Percentiles rank a stretch among this genome's conserved stretches.
Evolutionary conservation across 1,140 invertebrate species (phyloP).

Genomic region (silkworm (Bombyx mori)): DNA sequence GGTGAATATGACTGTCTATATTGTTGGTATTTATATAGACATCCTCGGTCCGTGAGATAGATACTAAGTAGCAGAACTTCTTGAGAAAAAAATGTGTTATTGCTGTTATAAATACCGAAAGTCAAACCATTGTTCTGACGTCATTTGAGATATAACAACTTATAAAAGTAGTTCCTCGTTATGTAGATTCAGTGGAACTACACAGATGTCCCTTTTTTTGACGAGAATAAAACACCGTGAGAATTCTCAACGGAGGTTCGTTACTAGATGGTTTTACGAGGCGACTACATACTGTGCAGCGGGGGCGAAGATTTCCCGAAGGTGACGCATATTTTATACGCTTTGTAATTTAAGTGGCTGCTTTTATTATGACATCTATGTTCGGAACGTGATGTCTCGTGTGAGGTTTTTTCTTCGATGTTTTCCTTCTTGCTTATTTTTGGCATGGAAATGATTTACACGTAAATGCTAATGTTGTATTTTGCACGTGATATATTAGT

Average conservation of each 20-base stretch:
- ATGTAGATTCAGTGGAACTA: constrained; percentile 2
- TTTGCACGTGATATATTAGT: too few species aligned
- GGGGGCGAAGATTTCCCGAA: constrained; percentile 45
- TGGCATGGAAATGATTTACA: too few species aligned
- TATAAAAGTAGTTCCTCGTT: too few species aligned
- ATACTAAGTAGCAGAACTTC: too few species aligned
- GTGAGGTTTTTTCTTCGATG: not conserved
- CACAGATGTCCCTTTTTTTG: constrained; percentile 23
- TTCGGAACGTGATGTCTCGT: constrained; percentile 8
- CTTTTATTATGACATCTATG: constrained; percentile 38
- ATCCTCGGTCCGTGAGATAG: too few species aligned
- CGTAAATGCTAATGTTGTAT: too few species aligned
- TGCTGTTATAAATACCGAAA: too few species aligned
- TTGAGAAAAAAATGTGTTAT: too few species aligned
- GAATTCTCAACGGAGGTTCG: constrained; percentile 34
- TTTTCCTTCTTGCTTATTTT: constrained; percentile 2
- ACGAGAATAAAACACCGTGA: constrained; percentile 34
- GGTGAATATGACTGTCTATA: too few species aligned
- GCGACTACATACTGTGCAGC: constrained; percentile 32
- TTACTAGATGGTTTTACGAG: constrained; percentile 49
- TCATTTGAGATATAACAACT: too few species aligned
- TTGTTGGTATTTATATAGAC: too few species aligned
- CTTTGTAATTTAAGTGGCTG: constrained; percentile 48
- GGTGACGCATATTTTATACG: constrained; percentile 54
- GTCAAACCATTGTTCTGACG: too few species aligned